Conservation (phyloP, 1,140 invertebrate species). For the Neotoxoptera formosana region DNA sequence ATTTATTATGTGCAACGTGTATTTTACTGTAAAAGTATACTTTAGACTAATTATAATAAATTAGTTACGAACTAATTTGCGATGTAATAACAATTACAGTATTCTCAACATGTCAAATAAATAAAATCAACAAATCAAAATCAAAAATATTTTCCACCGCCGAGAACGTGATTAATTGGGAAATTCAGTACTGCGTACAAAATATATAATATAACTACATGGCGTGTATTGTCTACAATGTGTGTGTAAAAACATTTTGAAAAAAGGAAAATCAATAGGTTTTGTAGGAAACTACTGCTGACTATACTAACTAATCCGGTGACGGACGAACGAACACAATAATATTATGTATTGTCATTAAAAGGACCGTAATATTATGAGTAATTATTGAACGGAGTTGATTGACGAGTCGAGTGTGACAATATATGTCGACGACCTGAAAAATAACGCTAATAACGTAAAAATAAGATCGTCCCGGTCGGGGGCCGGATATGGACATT, state of each 20-base stretch:
- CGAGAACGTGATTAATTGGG: neutral
- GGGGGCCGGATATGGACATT: neutral
- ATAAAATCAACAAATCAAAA: neutral
- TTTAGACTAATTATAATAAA: constrained; percentile 7
- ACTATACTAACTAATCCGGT: neutral
- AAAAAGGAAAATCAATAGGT: neutral
- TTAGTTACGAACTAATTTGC: neutral
- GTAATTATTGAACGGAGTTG: neutral
- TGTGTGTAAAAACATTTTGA: neutral
- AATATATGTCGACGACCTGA: neutral
- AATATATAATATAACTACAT: neutral
- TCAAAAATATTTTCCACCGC: neutral
- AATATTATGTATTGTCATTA: no score
- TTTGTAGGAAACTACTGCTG: neutral
- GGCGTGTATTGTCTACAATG: neutral
- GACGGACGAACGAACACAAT: neutral
- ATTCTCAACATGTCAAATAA: neutral
- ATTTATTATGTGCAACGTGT: constrained; percentile 4
- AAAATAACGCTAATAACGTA: neutral
- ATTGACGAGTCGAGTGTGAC: neutral
- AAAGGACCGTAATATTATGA: neutral
- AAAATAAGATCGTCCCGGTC: neutral
- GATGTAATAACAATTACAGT: neutral
- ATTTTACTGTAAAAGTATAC: constrained; percentile 18
- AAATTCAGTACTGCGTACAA: neutral